Conservation (phyloP, 2,797 vertebrate species). For the Anguilla obscura region DNA sequence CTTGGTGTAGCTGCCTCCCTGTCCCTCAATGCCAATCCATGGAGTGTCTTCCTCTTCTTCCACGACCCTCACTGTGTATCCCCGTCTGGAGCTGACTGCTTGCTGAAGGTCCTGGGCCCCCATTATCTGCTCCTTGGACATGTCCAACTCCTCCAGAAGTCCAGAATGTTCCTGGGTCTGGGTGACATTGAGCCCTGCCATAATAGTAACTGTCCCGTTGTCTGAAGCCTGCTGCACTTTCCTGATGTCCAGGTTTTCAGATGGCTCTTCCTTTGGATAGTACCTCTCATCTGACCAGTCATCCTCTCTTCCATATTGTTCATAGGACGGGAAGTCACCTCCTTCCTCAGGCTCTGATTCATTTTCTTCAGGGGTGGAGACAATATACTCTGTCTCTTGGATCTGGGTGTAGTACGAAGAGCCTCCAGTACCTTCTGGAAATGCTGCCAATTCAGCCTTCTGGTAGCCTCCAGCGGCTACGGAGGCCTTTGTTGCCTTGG, state of each 20-base stretch:
- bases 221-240: constrained; percentile 77
- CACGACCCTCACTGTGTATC: constrained; percentile 42
- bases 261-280: constrained; percentile 69
- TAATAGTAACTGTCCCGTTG: constrained; percentile 78
- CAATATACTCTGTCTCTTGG: constrained; percentile 87
- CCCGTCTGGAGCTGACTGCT: constrained; percentile 41
- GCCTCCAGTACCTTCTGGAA: constrained; percentile 70
- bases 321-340: constrained; percentile 78
- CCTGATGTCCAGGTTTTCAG: constrained; percentile 79
- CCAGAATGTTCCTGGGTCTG: constrained; percentile 79
- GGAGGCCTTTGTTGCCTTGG: constrained; percentile 42
- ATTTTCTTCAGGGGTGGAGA: constrained; percentile 89
- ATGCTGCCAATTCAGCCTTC: constrained; percentile 64
- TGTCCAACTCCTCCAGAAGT: constrained; percentile 63
- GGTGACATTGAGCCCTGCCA: constrained; percentile 88
- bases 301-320: constrained; percentile 77
- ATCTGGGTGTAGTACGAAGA: constrained; percentile 60
- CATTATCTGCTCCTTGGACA: constrained; percentile 75
- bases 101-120: constrained; percentile 66
- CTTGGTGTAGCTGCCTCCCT: constrained; percentile 42
- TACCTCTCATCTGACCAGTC: constrained; percentile 77
- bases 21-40: constrained; percentile 44
- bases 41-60: constrained; percentile 31
- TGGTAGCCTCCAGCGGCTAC: constrained; percentile 43
- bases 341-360: constrained; percentile 71